Evolutionary conservation across 2,797 vertebrate species (phyloP), one percentile per base, ranked within the genome.

Genomic region (Danionella dracula): DNA sequence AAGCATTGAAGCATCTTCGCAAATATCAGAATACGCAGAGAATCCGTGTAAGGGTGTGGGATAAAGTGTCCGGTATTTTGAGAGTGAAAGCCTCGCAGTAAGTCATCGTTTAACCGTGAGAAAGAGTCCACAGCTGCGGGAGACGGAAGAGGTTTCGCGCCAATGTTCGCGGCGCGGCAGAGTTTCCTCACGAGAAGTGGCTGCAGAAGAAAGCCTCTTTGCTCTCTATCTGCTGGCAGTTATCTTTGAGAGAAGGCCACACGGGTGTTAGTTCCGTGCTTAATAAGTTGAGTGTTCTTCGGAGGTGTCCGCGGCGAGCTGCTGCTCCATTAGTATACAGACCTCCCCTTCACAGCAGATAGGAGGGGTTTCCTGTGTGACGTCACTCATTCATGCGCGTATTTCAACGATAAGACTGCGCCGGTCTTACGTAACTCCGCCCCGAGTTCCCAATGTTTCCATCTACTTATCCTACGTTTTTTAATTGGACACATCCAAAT

Each of bases 351-450:
- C 51, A 20, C 9, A 35, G 44, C 31, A 11, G 9, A 50, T n/a
- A 59, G 51, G 46, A 69, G 74, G 66, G 41, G 73, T 73, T 71
- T 75, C 75, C 75, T 74, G 63, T 66, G 50, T 69, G 60, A 73
- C 71, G 70, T 74, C 77, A 79, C 69, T 71, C 77, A 78, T 71
- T 72, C 70, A 71, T 35, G 10, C 13, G 13, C 11, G 6, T 9
- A 29, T 27, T 3, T 6, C n/a, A n/a, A n/a, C n/a, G n/a, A n/a
- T n/a, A n/a, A n/a, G n/a, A n/a, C n/a, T n/a, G n/a, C n/a, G n/a
- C n/a, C n/a, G n/a, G n/a, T n/a, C n/a, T n/a, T n/a, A n/a, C n/a
- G n/a, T n/a, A n/a, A n/a, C n/a, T n/a, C n/a, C n/a, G n/a, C n/a
- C n/a, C n/a, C n/a, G n/a, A n/a, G n/a, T n/a, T n/a, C n/a, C n/a